Conservation (phyloP, 2,113 vertebrate genomes). For the Cyprinodon tularosa region DNA sequence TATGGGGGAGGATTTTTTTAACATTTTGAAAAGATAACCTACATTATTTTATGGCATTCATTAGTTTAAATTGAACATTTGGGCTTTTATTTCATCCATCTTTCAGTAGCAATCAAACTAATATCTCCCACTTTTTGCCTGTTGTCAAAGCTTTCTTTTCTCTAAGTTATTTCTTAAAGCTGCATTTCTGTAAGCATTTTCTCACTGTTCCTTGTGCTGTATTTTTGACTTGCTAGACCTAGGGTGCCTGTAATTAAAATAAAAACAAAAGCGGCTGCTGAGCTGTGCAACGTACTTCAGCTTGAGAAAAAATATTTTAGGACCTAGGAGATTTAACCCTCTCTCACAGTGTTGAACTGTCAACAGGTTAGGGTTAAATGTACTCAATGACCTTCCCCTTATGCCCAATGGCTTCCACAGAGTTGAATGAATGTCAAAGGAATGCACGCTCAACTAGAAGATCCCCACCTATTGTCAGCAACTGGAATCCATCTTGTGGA, state of each 20-base stretch:
- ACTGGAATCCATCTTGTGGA: too few species aligned
- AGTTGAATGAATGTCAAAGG: too few species aligned
- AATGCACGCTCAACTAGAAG: too few species aligned
- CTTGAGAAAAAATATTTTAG: not conserved
- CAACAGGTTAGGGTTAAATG: not conserved
- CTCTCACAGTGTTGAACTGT: not conserved
- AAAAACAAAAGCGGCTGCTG: constrained; percentile 8
- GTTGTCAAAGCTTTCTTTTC: not conserved
- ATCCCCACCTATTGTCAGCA: too few species aligned
- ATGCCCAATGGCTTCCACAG: too few species aligned
- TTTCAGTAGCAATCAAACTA: not conserved
- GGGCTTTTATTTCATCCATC: not conserved
- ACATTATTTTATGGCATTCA: too few species aligned
- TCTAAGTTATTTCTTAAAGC: not conserved
- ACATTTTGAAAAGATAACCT: too few species aligned
- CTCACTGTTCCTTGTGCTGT: constrained; percentile 14
- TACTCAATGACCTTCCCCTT: too few species aligned
- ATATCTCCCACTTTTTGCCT: constrained; percentile 1
- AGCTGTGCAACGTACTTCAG: constrained; percentile 9
- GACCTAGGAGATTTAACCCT: not conserved
- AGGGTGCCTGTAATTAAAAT: constrained; percentile 18
- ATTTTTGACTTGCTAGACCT: not conserved
- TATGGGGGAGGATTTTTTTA: too few species aligned
- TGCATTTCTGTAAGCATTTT: not conserved
- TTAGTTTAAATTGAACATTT: not conserved